These are phyloP conservation scores for Caenorhabditis panamensis DNA, from an alignment of 2,888 invertebrate species.

Conservation along the genomic window DNA sequence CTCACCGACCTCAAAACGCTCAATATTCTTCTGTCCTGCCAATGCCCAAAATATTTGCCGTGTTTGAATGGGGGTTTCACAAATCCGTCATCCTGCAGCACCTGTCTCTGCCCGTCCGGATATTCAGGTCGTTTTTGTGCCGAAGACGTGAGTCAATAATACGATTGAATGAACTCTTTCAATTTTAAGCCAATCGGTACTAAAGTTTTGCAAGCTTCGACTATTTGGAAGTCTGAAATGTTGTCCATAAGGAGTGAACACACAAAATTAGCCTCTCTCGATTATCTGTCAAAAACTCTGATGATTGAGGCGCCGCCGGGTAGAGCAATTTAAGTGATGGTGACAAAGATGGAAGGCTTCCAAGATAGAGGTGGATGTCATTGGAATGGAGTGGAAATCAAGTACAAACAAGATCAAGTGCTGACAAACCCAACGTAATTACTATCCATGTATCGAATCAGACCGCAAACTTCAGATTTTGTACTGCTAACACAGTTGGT, in stretches of 20 bases:
- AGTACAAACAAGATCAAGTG: conserved; percentile 26
- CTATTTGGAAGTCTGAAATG: too few relatives aligned
- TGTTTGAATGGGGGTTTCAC: conserved; percentile 40
- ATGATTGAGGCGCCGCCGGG: conserved; percentile 16
- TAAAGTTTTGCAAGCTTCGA: too few relatives aligned
- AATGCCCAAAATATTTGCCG: conserved; percentile 17
- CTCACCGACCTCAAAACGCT: conserved; percentile 33
- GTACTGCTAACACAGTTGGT: too few relatives aligned
- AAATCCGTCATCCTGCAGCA: conserved; percentile 27
- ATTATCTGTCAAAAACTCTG: too few relatives aligned
- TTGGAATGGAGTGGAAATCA: conserved; percentile 42
- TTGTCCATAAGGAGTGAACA: too few relatives aligned
- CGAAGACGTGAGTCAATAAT: conserved; percentile 32
- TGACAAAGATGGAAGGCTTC: neutral
- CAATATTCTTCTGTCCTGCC: conserved; percentile 20
- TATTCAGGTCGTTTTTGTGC: conserved; percentile 83
- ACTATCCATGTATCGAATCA: too few relatives aligned
- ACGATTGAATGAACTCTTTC: conserved; percentile 5
- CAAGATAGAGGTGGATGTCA: conserved; percentile 16
- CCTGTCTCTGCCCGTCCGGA: conserved; percentile 81
- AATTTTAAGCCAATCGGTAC: too few relatives aligned
- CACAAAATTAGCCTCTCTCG: too few relatives aligned
- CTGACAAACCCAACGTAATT: conserved; percentile 15
- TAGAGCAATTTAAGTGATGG: conserved; percentile 17
- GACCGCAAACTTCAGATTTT: too few relatives aligned